Evolutionary conservation across 1,140 invertebrate species (phyloP).

Genomic region (Drosophila mauritiana): DNA sequence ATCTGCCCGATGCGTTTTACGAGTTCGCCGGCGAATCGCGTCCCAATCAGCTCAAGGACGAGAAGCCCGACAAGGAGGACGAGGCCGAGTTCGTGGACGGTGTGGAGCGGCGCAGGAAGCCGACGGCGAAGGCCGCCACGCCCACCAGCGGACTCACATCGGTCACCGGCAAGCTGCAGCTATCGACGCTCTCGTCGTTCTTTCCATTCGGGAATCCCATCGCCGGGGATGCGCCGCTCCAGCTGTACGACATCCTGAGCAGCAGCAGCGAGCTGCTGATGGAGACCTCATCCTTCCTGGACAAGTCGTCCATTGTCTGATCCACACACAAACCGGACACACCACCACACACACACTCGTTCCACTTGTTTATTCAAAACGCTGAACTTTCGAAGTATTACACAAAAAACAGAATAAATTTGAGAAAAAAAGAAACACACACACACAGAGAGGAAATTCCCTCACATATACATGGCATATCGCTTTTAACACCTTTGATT

Average conservation of each 20-base stretch:
- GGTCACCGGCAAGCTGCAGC: constrained; percentile 41
- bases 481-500: constrained; percentile 72
- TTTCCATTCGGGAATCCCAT: constrained; percentile 85
- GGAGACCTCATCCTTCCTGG: constrained; percentile 80
- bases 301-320: constrained; percentile 80
- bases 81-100: constrained; percentile 71
- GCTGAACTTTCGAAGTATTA: constrained; percentile 79
- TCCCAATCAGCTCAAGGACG: constrained; percentile 12
- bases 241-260: constrained; percentile 78
- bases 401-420: constrained; percentile 11
- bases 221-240: constrained; percentile 75
- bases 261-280: constrained; percentile 72
- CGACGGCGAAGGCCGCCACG: constrained; percentile 21
- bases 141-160: constrained; percentile 49
- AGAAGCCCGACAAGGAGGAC: constrained; percentile 1
- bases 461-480: constrained; percentile 55
- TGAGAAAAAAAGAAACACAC: not conserved
- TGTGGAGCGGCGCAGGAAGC: constrained; percentile 68
- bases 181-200: constrained; percentile 85
- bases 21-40: constrained; percentile 52
- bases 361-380: constrained; percentile 26
- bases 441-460: constrained; percentile 1
- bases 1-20: constrained; percentile 75
- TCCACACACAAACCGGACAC: not conserved
- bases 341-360: constrained; percentile 2